phyloP scores from a whole-genome alignment of 2,888 invertebrate genomes.

The Adelognathus sp. region DNA sequence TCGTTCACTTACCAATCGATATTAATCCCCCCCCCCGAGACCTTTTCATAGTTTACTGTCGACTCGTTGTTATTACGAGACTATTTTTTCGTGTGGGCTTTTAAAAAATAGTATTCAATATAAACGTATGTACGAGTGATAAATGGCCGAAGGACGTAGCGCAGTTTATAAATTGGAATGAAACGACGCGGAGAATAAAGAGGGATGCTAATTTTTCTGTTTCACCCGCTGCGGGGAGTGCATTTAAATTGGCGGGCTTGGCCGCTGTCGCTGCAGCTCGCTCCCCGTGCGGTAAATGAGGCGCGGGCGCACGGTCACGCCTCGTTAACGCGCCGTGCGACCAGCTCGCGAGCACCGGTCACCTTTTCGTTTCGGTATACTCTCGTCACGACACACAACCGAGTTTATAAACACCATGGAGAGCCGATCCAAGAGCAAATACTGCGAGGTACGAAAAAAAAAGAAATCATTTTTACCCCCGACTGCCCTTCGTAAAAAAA shows the following conservation, averaged over 20 bases:
- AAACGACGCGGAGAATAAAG: constrained; percentile 21
- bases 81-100: neutral
- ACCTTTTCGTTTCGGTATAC: constrained; percentile 62
- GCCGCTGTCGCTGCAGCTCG: too few relatives aligned
- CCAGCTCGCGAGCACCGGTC: constrained; percentile 44
- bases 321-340: constrained; percentile 62
- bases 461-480: too few relatives aligned
- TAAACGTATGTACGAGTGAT: neutral
- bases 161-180: neutral
- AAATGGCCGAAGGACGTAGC: neutral
- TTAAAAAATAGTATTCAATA: neutral
- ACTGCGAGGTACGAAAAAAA: too few relatives aligned
- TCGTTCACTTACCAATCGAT: neutral
- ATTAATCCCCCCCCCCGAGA: neutral
- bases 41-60: neutral
- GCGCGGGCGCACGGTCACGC: constrained; percentile 62
- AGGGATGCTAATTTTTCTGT: constrained; percentile 56
- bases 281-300: constrained; percentile 60
- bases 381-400: constrained; percentile 52
- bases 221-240: constrained; percentile 50
- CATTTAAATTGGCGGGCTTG: constrained; percentile 57
- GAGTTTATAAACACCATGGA: neutral
- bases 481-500: too few relatives aligned
- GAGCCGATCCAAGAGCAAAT: neutral
- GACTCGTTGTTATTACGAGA: neutral